A percentile compares a stretch with the other conserved stretches of the same genome.
Evolutionary conservation across 2,113 vertebrate species (phyloP).

Genomic region (Poicephalus gulielmi): DNA sequence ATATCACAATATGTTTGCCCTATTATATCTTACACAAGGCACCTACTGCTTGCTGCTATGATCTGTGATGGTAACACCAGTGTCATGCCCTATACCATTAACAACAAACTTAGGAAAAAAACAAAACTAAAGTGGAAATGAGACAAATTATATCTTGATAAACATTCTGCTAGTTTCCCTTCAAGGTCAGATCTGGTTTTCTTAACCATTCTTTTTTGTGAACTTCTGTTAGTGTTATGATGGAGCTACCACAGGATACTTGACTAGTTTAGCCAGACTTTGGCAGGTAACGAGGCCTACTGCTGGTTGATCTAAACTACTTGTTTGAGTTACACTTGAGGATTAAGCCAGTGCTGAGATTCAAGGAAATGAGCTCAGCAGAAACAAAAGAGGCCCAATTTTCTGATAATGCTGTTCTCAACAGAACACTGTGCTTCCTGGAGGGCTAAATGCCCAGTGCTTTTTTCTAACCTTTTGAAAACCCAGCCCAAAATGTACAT

Average conservation of each 20-base stretch:
- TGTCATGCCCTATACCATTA: not conserved
- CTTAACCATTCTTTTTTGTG: not conserved
- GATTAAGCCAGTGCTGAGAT: not conserved
- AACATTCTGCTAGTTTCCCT: not conserved
- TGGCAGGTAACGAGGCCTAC: accelerated
- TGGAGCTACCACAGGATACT: not conserved
- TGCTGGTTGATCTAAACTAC: not conserved
- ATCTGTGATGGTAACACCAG: not conserved
- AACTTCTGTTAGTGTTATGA: not conserved
- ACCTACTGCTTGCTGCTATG: not conserved
- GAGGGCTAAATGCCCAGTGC: not conserved
- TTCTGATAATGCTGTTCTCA: not conserved
- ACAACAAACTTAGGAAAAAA: not conserved
- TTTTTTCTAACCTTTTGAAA: not conserved
- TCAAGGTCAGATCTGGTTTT: not conserved
- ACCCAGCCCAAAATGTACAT: not conserved
- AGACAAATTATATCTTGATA: not conserved
- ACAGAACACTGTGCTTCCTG: not conserved
- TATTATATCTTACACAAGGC: not conserved
- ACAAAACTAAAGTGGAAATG: not conserved
- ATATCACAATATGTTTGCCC: not conserved
- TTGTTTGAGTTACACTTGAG: not conserved
- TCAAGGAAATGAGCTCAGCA: not conserved
- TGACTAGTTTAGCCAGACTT: not conserved
- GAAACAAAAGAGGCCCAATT: not conserved